These are phyloP conservation scores for Brenthis ino DNA, from an alignment of 2,888 invertebrate genomes.

Conservation along the genomic window DNA sequence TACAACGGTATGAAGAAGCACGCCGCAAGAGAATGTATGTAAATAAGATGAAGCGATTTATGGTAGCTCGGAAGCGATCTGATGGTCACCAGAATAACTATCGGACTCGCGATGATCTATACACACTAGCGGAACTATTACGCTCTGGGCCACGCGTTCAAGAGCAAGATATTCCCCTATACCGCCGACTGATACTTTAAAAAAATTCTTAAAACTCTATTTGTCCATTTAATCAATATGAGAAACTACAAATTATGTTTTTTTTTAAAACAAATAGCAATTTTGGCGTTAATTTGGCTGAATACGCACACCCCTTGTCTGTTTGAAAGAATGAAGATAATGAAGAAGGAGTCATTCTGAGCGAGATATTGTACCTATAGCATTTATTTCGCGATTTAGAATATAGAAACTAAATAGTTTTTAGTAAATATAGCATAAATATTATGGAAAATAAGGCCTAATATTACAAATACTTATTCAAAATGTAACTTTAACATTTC, in stretches of 20 bases:
- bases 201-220: conserved; percentile 39
- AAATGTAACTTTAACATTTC: conserved; percentile 24
- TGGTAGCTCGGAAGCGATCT: conserved; percentile 83
- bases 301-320: conserved; percentile 37
- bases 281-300: conserved; percentile 25
- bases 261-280: conserved; percentile 21
- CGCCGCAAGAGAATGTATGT: conserved; percentile 77
- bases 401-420: conserved; percentile 54
- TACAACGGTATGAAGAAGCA: conserved; percentile 73
- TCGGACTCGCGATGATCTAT: conserved; percentile 81
- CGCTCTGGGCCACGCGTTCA: conserved; percentile 77
- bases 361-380: conserved; percentile 62
- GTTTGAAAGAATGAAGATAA: conserved; percentile 32
- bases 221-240: conserved; percentile 41
- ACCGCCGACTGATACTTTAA: conserved; percentile 84
- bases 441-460: conserved; percentile 56
- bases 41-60: conserved; percentile 82
- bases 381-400: conserved; percentile 75
- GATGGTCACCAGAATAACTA: conserved; percentile 73
- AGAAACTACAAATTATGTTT: conserved; percentile 23
- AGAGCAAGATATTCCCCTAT: conserved; percentile 82
- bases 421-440: conserved; percentile 39
- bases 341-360: conserved; percentile 50
- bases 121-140: conserved; percentile 83
- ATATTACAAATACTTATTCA: conserved; percentile 34